A percentile compares a stretch with the other conserved stretches of the same genome.
Conservation (phyloP, 2,888 invertebrate species). For the Pycnomerus fuliginosus region DNA sequence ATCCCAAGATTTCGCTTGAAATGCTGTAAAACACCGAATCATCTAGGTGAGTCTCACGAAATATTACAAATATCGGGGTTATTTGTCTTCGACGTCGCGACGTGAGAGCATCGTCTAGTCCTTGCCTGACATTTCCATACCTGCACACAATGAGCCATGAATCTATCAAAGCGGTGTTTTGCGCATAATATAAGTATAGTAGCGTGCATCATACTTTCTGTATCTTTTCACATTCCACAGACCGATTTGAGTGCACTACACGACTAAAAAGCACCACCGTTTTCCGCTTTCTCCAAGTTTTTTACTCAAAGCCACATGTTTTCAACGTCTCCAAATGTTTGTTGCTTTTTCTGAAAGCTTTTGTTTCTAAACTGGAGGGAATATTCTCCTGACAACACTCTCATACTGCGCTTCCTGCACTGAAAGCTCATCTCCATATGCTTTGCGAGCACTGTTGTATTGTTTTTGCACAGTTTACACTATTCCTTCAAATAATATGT, state of each 20-base stretch:
- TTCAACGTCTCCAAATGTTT: constrained; percentile 19
- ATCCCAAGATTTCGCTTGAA: constrained; percentile 16
- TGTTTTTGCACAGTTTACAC: no score
- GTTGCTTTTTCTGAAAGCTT: constrained; percentile 16
- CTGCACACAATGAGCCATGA: constrained; percentile 20
- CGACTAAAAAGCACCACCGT: constrained; percentile 28
- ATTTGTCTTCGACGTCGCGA: constrained; percentile 7
- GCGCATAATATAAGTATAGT: neutral
- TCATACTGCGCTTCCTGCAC: no score
- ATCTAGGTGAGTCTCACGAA: constrained; percentile 27
- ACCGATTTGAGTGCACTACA: constrained; percentile 20
- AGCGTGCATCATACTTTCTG: neutral
- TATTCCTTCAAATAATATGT: no score
- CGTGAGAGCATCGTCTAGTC: constrained; percentile 4
- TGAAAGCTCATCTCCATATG: no score
- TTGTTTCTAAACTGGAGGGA: constrained; percentile 11
- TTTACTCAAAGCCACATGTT: constrained; percentile 26
- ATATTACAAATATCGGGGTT: constrained; percentile 8
- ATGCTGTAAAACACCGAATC: constrained; percentile 22
- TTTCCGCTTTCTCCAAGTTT: constrained; percentile 25
- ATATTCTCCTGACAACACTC: no score
- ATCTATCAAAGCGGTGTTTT: constrained; percentile 12
- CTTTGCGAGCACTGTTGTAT: no score
- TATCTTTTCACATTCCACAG: neutral
- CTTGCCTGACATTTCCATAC: constrained; percentile 20